Evolutionary conservation across 2,797 vertebrate species (phyloP).

Genomic region (Schizothorax lantsangensis): DNA sequence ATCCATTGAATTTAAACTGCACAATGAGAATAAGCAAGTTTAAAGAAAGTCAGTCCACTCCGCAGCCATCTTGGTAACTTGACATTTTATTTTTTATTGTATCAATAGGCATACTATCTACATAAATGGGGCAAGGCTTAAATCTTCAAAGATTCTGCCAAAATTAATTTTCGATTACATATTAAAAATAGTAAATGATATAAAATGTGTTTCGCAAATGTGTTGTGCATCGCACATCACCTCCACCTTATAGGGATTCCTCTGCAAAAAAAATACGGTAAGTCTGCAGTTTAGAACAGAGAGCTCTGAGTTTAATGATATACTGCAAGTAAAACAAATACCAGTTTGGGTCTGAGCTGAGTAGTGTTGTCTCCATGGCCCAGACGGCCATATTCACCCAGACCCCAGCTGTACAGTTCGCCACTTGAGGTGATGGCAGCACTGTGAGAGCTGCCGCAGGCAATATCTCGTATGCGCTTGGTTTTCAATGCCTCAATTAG

Average conservation of each 20-base stretch:
- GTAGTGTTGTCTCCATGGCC: conserved; percentile 98
- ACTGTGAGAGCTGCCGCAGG: conserved; percentile 97
- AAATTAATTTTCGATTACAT: neutral
- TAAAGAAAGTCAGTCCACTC: neutral
- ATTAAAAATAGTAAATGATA: neutral
- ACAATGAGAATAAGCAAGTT: neutral
- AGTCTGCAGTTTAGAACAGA: neutral
- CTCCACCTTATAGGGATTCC: neutral
- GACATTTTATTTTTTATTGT: neutral
- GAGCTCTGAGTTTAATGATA: neutral
- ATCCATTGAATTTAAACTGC: neutral
- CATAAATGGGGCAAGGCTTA: neutral
- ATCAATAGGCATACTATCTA: neutral
- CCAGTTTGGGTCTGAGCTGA: conserved; percentile 97
- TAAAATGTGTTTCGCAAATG: neutral
- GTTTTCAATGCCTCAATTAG: conserved; percentile 95
- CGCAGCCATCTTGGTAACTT: neutral
- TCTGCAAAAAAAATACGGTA: neutral
- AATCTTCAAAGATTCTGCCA: neutral
- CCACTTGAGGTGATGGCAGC: conserved; percentile 97
- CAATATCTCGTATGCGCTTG: conserved; percentile 96
- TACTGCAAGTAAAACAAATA: conserved; percentile 62
- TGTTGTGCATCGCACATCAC: neutral
- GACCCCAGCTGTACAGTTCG: conserved; percentile 97
- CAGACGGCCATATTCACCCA: conserved; percentile 96